A percentile compares a stretch with the other conserved stretches of the same genome.
phyloP scores from a whole-genome alignment of 2,888 invertebrate species.

The Xylophagus ater region DNA sequence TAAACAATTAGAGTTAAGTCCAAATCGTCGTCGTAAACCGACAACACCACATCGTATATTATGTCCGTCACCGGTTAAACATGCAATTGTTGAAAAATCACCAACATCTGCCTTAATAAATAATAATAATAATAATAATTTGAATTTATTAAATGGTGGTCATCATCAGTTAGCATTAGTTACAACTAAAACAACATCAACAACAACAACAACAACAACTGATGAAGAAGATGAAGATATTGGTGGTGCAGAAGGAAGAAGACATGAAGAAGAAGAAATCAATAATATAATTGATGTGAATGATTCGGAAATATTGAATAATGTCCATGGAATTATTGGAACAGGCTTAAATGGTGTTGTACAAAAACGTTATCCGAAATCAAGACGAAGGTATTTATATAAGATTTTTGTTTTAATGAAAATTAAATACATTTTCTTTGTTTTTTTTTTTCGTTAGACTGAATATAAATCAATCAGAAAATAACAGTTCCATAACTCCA shows the following conservation, averaged over 20 bases:
- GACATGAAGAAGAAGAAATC: slow-evolving; percentile 10
- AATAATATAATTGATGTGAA: no score
- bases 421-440: background rate
- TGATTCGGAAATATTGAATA: slow-evolving; percentile 16
- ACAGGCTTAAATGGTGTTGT: slow-evolving; percentile 15
- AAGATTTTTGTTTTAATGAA: background rate
- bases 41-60: slow-evolving; percentile 51
- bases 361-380: slow-evolving; percentile 22
- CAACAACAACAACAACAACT: slow-evolving; percentile 2
- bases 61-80: slow-evolving; percentile 35
- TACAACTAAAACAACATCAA: no score
- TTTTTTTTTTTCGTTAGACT: slow-evolving; percentile 14
- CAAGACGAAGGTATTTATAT: slow-evolving; percentile 20
- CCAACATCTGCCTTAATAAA: slow-evolving; percentile 9
- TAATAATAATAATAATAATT: background rate
- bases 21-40: slow-evolving; percentile 31
- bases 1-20: slow-evolving; percentile 18
- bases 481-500: slow-evolving; percentile 17
- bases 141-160: background rate
- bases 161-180: no score
- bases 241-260: slow-evolving; percentile 2
- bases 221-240: background rate
- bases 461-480: slow-evolving; percentile 17
- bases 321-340: slow-evolving; percentile 11
- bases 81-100: slow-evolving; percentile 19